Base-by-base conservation (phyloP, 2,888 invertebrate genomes). In the Harpagoxenus sublaevis region DNA sequence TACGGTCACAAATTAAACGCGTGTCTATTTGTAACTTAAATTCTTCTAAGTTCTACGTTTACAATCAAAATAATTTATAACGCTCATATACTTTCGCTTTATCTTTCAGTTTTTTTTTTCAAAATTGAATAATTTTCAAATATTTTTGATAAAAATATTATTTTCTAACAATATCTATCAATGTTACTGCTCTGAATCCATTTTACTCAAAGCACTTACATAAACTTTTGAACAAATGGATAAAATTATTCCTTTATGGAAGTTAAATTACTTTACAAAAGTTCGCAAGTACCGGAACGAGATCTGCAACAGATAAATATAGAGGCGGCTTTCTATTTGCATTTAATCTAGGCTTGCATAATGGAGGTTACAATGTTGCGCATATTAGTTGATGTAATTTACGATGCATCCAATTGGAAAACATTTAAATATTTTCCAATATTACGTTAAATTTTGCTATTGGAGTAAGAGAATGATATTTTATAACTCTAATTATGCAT, bases 251-350 rank as follows among this genome's bases (percentile, higher is more conserved):
- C 87, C 85, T 85, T 84, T 88, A 89, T 87, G 82, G 87, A 90
- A 90, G 89, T 90, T 90, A 89, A 90, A 90, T 90, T 90, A 86
- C 90, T 89, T 90, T 73, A 79, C 74, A 84, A 85, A 87, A 90
- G 88, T 90, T 87, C 5, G 57, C 73, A 51, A 68, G 62, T 63
- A 18, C 63, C 65, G 79, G 84, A 86, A 83, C 83, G 68, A 70
- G 81, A 89, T 86, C 84, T 71, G 83, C 86, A 84, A 85, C 84
- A 86, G 86, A 83, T 84, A 88, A 84, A 83, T 84, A 68, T 83
- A 86, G 73, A 45, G 74, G 63, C 66, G 39, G 18, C 45, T 66
- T 45, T 83, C 77, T 83, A 88, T 89, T 89, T 87, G 87, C 86
- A 89, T 90, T 90, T 86, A 86, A 86, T 90, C 73, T 85, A 45